Conservation (phyloP, 2,888 invertebrate genomes). For the Apamea crenata region DNA sequence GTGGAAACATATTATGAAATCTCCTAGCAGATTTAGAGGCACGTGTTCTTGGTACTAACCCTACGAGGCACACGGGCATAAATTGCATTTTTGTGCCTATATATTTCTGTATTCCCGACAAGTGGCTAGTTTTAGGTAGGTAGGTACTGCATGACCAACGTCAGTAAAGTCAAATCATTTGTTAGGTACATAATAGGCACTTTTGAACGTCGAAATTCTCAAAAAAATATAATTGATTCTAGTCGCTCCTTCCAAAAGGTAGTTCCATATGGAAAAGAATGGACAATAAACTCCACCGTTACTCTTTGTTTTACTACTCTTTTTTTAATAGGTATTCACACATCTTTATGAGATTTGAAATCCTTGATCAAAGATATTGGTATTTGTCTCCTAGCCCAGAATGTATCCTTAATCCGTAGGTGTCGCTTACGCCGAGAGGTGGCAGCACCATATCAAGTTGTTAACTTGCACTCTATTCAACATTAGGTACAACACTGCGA, state of each 20-base stretch:
- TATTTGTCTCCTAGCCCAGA: no score
- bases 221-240: no score
- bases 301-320: no score
- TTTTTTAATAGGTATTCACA: neutral
- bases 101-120: neutral
- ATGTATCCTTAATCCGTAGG: neutral
- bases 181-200: no score
- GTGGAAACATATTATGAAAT: slow-evolving; percentile 3
- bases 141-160: neutral
- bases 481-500: neutral
- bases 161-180: no score
- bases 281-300: no score
- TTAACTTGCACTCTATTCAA: neutral
- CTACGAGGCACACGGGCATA: no score
- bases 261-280: no score
- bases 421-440: neutral
- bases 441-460: no score
- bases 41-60: neutral
- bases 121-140: neutral
- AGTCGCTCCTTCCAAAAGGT: no score
- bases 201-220: no score
- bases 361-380: neutral
- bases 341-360: neutral
- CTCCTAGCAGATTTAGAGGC: neutral
- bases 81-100: neutral